These are phyloP conservation scores for Melanostoma mellinum DNA, from an alignment of 2,888 invertebrate genomes.

Conservation along the genomic window DNA sequence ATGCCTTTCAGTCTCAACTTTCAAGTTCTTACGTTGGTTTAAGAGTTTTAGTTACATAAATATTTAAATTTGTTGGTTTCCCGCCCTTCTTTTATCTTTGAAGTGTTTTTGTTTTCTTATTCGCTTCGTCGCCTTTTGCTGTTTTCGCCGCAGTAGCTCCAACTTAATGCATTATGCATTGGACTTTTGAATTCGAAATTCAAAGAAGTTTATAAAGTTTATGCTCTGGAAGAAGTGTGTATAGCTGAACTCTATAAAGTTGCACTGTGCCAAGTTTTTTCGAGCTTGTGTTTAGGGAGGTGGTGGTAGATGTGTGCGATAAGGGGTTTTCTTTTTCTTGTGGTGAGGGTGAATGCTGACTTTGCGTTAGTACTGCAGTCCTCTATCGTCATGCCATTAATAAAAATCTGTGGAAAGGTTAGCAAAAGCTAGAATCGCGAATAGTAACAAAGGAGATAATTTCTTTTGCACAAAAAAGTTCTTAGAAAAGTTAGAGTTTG, in stretches of 20 bases:
- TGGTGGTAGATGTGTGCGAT: neutral
- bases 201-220: slow-evolving; percentile 6
- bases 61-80: slow-evolving; percentile 20
- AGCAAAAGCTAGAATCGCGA: slow-evolving; percentile 1
- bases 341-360: neutral
- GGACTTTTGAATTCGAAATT: slow-evolving; percentile 1
- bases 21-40: no score
- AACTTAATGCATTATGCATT: slow-evolving; percentile 60
- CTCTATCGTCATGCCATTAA: slow-evolving; percentile 3
- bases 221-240: slow-evolving; percentile 6
- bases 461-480: neutral
- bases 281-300: slow-evolving; percentile 1
- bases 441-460: slow-evolving; percentile 14
- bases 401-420: slow-evolving; percentile 12
- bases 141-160: slow-evolving; percentile 25
- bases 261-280: slow-evolving; percentile 19
- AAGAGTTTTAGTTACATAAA: slow-evolving; percentile 10
- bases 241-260: slow-evolving; percentile 14
- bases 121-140: slow-evolving; percentile 8
- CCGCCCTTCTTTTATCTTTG: neutral
- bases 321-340: neutral
- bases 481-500: neutral
- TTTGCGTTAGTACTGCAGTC: neutral
- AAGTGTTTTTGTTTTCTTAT: slow-evolving; percentile 33
- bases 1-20: neutral